Percentiles rank a stretch among this genome's conserved stretches.
These are phyloP conservation scores for Megastigmus dorsalis DNA, from an alignment of 2,888 invertebrate genomes.

Conservation along the genomic window DNA sequence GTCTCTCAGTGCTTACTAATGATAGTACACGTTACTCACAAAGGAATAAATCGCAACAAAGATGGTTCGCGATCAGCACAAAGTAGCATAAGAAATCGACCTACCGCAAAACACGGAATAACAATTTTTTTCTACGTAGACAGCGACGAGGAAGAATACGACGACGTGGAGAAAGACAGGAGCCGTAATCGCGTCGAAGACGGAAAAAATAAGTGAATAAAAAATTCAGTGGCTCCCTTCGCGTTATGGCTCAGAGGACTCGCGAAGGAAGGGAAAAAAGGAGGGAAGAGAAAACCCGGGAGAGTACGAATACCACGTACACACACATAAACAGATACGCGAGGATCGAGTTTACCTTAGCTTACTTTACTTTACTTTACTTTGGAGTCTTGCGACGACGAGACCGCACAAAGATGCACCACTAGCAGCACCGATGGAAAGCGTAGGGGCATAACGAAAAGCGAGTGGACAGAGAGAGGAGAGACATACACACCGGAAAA, in stretches of 20 bases:
- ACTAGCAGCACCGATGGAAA: not conserved
- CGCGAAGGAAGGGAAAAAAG: not conserved
- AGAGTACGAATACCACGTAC: not conserved
- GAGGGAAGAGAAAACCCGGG: not conserved
- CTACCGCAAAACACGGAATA: not conserved
- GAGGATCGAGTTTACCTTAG: constrained; percentile 34
- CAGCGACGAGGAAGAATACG: not conserved
- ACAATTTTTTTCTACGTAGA: not conserved
- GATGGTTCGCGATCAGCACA: not conserved
- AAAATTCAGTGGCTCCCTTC: constrained; percentile 36
- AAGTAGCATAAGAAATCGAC: not conserved
- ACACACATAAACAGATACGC: not conserved
- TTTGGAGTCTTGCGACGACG: not conserved
- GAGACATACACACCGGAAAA: no score
- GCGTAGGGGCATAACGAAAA: not conserved
- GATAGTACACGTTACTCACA: no score
- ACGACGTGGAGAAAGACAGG: not conserved
- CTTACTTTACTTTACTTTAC: not conserved
- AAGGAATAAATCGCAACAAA: not conserved
- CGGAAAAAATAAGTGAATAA: constrained; percentile 33
- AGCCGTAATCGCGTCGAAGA: not conserved
- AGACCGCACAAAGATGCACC: constrained; percentile 25
- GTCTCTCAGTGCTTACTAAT: no score
- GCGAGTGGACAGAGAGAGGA: not conserved
- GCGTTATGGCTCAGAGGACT: not conserved